Base-by-base conservation (phyloP, 2,888 invertebrate genomes). In the Tortricodes alternella region DNA sequence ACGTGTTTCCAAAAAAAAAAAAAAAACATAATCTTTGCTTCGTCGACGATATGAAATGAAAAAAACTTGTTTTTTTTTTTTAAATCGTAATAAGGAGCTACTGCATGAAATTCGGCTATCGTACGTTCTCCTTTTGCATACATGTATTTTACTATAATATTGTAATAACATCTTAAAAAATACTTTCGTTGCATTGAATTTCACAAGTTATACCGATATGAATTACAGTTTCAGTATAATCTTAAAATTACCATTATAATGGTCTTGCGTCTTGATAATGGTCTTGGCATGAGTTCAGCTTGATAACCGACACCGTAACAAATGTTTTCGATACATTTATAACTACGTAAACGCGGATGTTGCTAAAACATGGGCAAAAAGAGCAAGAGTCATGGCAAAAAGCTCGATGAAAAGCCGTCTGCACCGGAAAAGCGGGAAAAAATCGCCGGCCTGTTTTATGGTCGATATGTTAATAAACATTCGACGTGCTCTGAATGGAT, bases 391-490 rank as follows among this genome's bases (percentile, higher is more conserved):
- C 60, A 69, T 62, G 65, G 73, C 66, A 78, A 80, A 83, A 84
- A 80, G 59, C 62, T 61, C 72, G 65, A 67, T 78, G 78, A 84
- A 83, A 64, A 73, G 77, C 76, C 73, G 80, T 78, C 80, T 79
- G 79, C 72, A 73, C 72, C 68, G 79, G 77, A 78, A 78, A 76
- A 67, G 76, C 66, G 74, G 74, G 71, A 82, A 85, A 85, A 84
- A 84, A 83, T 77, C 75, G 76, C 76, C 75, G 73, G 73, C 70
- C 73, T 76, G 77, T 76, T 84, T 83, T 82, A 85, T 83, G 76
- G 79, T 73, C 80, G 79, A 85, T 88, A 86, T 85, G 85, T 85
- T 87, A 88, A 86, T 87, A 85, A 84, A 86, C 78, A 83, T 73
- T 74, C 75, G 77, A 82, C 86, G 83, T 83, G 85, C 74, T 74